Evolutionary conservation across 2,888 invertebrate genomes (phyloP).

Genomic region (Meliscaeva auricollis): DNA sequence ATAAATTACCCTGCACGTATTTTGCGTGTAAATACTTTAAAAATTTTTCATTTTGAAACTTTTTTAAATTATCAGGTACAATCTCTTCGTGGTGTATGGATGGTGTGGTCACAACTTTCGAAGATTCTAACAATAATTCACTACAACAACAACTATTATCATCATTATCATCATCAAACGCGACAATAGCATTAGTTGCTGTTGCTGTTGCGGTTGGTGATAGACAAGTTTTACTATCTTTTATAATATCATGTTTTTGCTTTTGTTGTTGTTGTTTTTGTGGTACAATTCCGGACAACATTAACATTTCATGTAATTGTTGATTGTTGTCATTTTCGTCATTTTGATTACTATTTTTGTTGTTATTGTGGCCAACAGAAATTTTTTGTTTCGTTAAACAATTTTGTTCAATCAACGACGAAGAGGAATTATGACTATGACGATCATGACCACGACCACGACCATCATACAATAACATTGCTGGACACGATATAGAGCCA

Average conservation of each 20-base stretch:
- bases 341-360: conserved; percentile 30
- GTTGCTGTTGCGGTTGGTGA: not conserved
- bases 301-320: conserved; percentile 71
- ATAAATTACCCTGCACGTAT: conserved; percentile 82
- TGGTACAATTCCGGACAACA: conserved; percentile 60
- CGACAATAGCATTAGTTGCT: not conserved
- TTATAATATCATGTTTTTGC: conserved; percentile 14
- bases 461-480: conserved; percentile 34
- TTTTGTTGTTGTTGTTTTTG: conserved; percentile 36
- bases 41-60: conserved; percentile 80
- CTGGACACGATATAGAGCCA: conserved; percentile 61
- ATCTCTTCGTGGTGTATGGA: conserved; percentile 83
- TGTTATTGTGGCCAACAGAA: conserved; percentile 43
- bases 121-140: conserved; percentile 51
- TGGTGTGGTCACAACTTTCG: conserved; percentile 62
- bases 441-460: conserved; percentile 30
- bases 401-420: conserved; percentile 70
- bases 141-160: not conserved
- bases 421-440: conserved; percentile 39
- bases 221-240: conserved; percentile 36
- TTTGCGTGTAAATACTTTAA: conserved; percentile 83
- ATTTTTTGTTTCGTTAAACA: conserved; percentile 64
- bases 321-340: conserved; percentile 39
- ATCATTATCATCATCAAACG: conserved; percentile 1
- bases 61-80: conserved; percentile 81